phyloP scores from a whole-genome alignment of 2,797 vertebrate genomes.

The Brotula barbata region DNA sequence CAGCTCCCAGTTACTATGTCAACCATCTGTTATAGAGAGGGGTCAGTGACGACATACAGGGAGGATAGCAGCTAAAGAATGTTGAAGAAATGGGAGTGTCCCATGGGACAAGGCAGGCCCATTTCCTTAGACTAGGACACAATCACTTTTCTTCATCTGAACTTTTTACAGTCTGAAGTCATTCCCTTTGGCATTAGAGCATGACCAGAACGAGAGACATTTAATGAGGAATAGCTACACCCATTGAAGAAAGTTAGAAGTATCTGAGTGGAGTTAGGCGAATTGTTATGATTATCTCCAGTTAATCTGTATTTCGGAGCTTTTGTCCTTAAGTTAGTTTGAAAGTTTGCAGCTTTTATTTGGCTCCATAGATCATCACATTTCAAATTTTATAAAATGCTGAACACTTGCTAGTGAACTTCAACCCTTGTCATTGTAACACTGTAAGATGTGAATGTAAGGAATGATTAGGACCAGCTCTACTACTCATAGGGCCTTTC shows the following conservation, averaged over 20 bases:
- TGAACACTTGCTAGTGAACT: no score
- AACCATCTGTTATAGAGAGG: constrained; percentile 52
- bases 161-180: background rate
- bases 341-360: no score
- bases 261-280: no score
- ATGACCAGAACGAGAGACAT: background rate
- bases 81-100: constrained; percentile 61
- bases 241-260: background rate
- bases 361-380: no score
- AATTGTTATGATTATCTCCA: no score
- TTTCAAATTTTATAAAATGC: no score
- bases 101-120: constrained; percentile 22
- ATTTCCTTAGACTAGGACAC: background rate
- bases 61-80: constrained; percentile 51
- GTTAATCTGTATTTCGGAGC: no score
- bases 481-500: no score
- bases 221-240: background rate
- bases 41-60: constrained; percentile 39
- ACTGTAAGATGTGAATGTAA: no score
- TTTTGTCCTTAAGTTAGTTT: no score
- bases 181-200: constrained; percentile 1
- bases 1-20: constrained; percentile 54
- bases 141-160: constrained; percentile 4
- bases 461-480: no score
- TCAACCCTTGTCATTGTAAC: no score